Base-by-base conservation (phyloP, 2,888 invertebrate species). In the Drosophila mimica region DNA sequence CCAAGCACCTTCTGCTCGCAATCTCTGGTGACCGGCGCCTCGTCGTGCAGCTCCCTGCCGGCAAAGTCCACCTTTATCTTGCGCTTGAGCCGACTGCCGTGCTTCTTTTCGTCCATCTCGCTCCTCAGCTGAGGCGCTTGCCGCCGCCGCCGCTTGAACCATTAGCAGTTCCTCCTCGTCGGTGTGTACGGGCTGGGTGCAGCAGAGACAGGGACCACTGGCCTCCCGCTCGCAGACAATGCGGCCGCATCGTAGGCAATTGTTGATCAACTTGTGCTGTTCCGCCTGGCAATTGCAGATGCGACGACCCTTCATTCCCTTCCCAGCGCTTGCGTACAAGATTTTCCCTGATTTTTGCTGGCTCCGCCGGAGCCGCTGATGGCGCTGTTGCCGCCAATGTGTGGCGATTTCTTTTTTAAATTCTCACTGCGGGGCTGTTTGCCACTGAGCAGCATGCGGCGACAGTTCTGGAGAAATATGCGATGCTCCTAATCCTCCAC, bases 141-240 rank as follows among this genome's bases (percentile, higher is more conserved):
- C 51, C 2, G n/a, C 5, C 0, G 57, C 13, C 0, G 31, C 49
- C 3, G 43, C 38, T 40, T 81, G 89, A 0, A 68, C 93, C 73
- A 96, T 93, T 74, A 94, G 94, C 89, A 95, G 94, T 90, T 97
- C 96, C 90, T 97, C 96, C 72, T 96, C 96, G 30, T 94, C 94
- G 0, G 96, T 96, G 88, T 96, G 96, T 0, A 99, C 99, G 92
- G 98, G 94, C 86, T 95, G 95, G 0, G 96, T 97, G 94, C 99
- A 99, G 91, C 96, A 98, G 52, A 99, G 95, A 91, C 99, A 99
- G 0, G 99, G 98, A 0, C 99, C 99, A 11, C 98, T 97, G 1
- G 99, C 99, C 94, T 99, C 99, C 93, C 99, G 98, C 64, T 95
- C 95, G 93, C 99, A 99, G 7, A 99, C 97, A 73, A 99, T 97